Evolutionary conservation across 2,113 vertebrate species (phyloP), one percentile per base, ranked within the genome.

Genomic region (Sinosuthora webbiana): DNA sequence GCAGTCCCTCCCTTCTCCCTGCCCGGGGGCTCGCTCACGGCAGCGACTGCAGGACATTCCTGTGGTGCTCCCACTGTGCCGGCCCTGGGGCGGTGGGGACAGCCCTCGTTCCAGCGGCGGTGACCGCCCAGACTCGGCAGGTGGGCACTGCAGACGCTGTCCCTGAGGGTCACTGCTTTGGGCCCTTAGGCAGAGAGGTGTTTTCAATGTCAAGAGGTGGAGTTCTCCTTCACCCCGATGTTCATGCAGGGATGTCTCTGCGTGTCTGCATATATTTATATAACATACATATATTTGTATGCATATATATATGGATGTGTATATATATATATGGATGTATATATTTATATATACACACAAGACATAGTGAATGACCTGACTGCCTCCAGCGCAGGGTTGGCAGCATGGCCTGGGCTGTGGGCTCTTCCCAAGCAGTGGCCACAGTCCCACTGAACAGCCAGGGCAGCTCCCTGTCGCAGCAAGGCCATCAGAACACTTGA

Each of bases 401-500:
- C 37, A 53, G 77, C 37, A 1, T 2, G 17, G 31, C 45, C 69
- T 44, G 27, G 68, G 53, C 73, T 22, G 5, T 2, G 18, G 60
- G 69, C 15, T 55, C 10, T 37, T 35, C 44, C 52, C 3, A 1
- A 31, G 33, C 63, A 2, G 1, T 30, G 49, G 42, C 45, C n/a
- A 31, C 33, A 28, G 56, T 10, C 33, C 22, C 2, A 0, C 27
- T 8, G 57, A 45, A 60, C 35, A 55, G 52, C 39, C 35, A 41
- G 67, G 8, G 1, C 74, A 75, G 23, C 25, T 64, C 55, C 24
- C 50, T 2, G 1, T 18, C 56, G 2, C 60, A 55, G 55, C 0
- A 0, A 79, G 60, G 25, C 65, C 6, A 0, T 2, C 1, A 1
- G 37, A 47, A 15, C 11, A 0, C n/a, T 5, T 16, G 62, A 14